A percentile compares a stretch with the other conserved stretches of the same genome.
These are phyloP conservation scores for Galendromus occidentalis DNA, from an alignment of 1,140 invertebrate species.

Conservation along the genomic window DNA sequence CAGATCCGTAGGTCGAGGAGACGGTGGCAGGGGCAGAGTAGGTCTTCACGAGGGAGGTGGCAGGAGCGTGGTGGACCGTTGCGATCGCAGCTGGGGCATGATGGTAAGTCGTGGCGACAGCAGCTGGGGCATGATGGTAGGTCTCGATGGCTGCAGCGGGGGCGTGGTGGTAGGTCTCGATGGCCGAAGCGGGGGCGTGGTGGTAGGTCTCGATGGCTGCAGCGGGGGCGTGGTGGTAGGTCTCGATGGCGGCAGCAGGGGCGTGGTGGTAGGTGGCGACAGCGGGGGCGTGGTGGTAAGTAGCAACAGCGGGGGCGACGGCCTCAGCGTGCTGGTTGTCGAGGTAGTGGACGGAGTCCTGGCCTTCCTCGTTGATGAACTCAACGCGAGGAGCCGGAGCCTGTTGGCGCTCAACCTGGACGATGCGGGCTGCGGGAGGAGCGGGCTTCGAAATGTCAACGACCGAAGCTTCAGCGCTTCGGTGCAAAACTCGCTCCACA, in stretches of 20 bases:
- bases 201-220: background rate
- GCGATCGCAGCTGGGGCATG: background rate
- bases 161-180: background rate
- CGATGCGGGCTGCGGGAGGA: background rate
- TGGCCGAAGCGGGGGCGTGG: background rate
- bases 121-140: background rate
- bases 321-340: background rate
- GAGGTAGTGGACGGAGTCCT: conserved; percentile 3
- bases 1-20: background rate
- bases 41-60: background rate
- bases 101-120: background rate
- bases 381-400: background rate
- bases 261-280: background rate
- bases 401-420: background rate
- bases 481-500: background rate
- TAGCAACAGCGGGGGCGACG: background rate
- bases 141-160: background rate
- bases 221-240: background rate
- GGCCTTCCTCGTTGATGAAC: conserved; percentile 10
- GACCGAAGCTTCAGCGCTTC: background rate
- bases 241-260: background rate
- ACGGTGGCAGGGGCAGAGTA: background rate
- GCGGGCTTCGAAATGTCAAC: conserved; percentile 4
- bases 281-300: background rate
- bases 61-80: background rate